These are phyloP conservation scores for Lysiphlebus fabarum DNA, from an alignment of 1,140 invertebrate species.

Conservation along the genomic window DNA sequence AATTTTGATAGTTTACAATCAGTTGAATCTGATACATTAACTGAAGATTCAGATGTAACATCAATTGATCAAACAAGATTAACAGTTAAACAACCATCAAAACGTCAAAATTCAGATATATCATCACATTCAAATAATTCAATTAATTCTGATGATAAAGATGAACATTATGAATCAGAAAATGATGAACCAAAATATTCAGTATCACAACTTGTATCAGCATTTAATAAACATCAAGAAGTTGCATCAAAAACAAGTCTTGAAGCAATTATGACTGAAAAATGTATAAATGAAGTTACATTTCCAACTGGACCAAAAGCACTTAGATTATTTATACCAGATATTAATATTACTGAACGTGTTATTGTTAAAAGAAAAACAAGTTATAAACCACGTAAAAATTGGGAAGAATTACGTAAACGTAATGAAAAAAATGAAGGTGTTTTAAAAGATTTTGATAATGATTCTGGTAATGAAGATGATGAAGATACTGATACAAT, in stretches of 20 bases:
- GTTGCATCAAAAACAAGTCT: conserved; percentile 54
- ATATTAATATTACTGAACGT: conserved; percentile 56
- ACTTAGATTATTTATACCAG: conserved; percentile 55
- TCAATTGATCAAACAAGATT: conserved; percentile 20
- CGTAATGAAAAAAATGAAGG: conserved; percentile 51
- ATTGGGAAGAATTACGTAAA: conserved; percentile 52
- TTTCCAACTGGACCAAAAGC: conserved; percentile 58
- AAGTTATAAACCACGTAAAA: conserved; percentile 51
- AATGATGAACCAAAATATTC: conserved; percentile 57
- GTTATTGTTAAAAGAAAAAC: conserved; percentile 52
- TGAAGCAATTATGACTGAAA: conserved; percentile 54
- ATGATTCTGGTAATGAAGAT: conserved; percentile 47
- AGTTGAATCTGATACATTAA: conserved; percentile 50
- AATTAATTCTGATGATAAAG: conserved; percentile 44
- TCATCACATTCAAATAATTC: conserved; percentile 49
- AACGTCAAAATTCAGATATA: conserved; percentile 44
- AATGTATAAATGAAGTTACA: conserved; percentile 46
- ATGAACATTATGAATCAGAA: conserved; percentile 50
- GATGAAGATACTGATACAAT: conserved; percentile 36
- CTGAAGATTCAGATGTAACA: conserved; percentile 49
- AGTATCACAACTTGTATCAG: conserved; percentile 56
- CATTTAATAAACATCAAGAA: conserved; percentile 58
- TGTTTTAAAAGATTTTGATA: conserved; percentile 38
- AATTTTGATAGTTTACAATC: conserved; percentile 51
- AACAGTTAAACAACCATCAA: conserved; percentile 33